Evolutionary conservation across 2,113 vertebrate species (phyloP).

Genomic region (Phaethornis superciliosus): DNA sequence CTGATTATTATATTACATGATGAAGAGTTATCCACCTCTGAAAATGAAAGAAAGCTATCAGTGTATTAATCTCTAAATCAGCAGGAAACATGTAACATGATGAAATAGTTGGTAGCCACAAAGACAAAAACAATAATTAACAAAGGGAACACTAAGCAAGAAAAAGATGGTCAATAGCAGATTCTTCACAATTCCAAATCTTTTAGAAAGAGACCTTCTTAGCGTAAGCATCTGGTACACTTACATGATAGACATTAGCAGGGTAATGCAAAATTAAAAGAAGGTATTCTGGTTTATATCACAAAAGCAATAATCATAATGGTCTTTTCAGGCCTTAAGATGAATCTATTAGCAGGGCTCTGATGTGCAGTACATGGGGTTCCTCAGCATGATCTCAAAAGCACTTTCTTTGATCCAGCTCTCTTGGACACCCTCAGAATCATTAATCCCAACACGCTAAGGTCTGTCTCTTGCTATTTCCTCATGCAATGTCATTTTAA

Average conservation of each 20-base stretch:
- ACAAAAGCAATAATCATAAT: conserved; percentile 7
- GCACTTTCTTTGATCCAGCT: not conserved
- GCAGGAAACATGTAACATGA: not conserved
- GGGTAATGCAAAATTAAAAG: conserved; percentile 44
- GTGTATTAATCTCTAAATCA: not conserved
- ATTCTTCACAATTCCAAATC: not conserved
- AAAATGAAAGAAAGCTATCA: not conserved
- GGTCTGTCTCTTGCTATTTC: not conserved
- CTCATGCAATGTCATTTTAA: not conserved
- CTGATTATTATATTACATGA: not conserved
- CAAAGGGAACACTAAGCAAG: not conserved
- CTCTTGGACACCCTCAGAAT: not conserved
- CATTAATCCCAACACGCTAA: not conserved
- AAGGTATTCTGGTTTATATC: not conserved
- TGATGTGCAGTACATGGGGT: not conserved
- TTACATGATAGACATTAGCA: conserved; percentile 34
- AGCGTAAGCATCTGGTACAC: not conserved
- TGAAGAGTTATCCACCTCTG: not conserved
- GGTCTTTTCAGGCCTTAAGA: conserved; percentile 18
- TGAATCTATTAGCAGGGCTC: not conserved
- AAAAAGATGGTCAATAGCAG: not conserved
- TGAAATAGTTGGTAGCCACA: not conserved
- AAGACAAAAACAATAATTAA: not conserved
- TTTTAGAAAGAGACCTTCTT: not conserved
- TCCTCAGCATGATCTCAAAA: not conserved